Percentiles rank a stretch among this genome's conserved stretches.
Evolutionary conservation across 2,888 invertebrate genomes (phyloP).

Genomic region (Agrotis clavis): DNA sequence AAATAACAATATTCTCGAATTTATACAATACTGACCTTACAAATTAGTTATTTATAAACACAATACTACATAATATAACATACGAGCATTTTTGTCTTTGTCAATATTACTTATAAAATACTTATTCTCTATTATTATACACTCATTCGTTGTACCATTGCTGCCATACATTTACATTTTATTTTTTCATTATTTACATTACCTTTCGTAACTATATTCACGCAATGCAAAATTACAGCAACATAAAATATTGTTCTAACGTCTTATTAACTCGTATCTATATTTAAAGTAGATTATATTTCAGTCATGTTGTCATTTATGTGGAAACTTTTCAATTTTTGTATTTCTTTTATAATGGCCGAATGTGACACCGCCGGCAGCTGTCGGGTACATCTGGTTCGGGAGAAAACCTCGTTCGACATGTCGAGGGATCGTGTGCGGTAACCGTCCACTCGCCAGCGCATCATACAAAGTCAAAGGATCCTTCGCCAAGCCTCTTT

Average conservation of each 20-base stretch:
- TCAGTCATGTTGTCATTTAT: slow-evolving; percentile 67
- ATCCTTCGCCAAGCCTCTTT: slow-evolving; percentile 85
- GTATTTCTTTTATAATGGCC: slow-evolving; percentile 87
- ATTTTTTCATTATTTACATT: background rate
- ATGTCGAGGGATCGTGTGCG: slow-evolving; percentile 76
- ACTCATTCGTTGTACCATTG: slow-evolving; percentile 38
- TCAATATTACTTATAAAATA: slow-evolving; percentile 12
- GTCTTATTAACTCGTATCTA: slow-evolving; percentile 4
- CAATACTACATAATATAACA: slow-evolving; percentile 6
- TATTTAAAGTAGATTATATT: slow-evolving; percentile 23
- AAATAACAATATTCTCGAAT: slow-evolving; percentile 70
- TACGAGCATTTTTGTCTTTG: slow-evolving; percentile 8
- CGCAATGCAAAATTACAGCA: slow-evolving; percentile 26
- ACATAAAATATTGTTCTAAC: slow-evolving; percentile 8
- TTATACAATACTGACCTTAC: slow-evolving; percentile 77
- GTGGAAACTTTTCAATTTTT: slow-evolving; percentile 75
- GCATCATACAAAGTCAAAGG: slow-evolving; percentile 85
- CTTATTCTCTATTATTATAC: slow-evolving; percentile 34
- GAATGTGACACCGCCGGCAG: slow-evolving; percentile 83
- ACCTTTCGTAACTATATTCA: slow-evolving; percentile 14
- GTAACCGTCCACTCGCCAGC: slow-evolving; percentile 79
- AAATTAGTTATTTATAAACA: slow-evolving; percentile 48
- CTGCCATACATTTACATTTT: background rate
- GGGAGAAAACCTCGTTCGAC: slow-evolving; percentile 88
- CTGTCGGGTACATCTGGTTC: slow-evolving; percentile 89